These are phyloP conservation scores for Neelides sp. DNA, from an alignment of 1,140 invertebrate genomes.

Conservation along the genomic window DNA sequence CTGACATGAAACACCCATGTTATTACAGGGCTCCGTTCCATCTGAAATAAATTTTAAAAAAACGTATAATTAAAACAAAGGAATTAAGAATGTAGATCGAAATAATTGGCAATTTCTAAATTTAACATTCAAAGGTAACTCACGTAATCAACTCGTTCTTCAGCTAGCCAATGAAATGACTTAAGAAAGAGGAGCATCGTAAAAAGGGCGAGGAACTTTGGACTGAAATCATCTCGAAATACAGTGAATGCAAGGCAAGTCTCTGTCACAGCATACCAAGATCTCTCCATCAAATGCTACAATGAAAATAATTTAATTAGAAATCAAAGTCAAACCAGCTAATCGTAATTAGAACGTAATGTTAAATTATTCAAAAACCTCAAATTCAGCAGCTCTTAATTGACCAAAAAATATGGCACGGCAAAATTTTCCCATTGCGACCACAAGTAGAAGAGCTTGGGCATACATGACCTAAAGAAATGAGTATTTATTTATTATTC, in stretches of 20 bases:
- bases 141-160: conserved; percentile 97
- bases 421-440: conserved; percentile 86
- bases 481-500: conserved; percentile 2
- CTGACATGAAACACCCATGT: conserved; percentile 89
- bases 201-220: conserved; percentile 95
- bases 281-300: conserved; percentile 91
- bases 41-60: conserved; percentile 49
- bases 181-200: conserved; percentile 93
- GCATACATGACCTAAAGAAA: conserved; percentile 86
- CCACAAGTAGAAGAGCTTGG: conserved; percentile 90
- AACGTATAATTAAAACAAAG: background rate
- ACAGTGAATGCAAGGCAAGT: conserved; percentile 98
- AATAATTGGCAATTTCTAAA: background rate
- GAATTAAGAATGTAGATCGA: background rate
- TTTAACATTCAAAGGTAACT: conserved; percentile 42
- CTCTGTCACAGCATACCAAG: conserved; percentile 98
- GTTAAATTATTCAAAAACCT: conserved; percentile 50
- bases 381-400: conserved; percentile 89
- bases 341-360: conserved; percentile 1
- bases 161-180: conserved; percentile 98
- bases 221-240: conserved; percentile 97
- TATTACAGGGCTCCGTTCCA: conserved; percentile 96
- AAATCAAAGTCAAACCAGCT: conserved; percentile 2
- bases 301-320: conserved; percentile 36
- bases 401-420: conserved; percentile 96